Percentiles rank a stretch among this genome's conserved stretches.
phyloP scores from a whole-genome alignment of 1,140 invertebrate genomes.

The Dreissena rostriformis region DNA sequence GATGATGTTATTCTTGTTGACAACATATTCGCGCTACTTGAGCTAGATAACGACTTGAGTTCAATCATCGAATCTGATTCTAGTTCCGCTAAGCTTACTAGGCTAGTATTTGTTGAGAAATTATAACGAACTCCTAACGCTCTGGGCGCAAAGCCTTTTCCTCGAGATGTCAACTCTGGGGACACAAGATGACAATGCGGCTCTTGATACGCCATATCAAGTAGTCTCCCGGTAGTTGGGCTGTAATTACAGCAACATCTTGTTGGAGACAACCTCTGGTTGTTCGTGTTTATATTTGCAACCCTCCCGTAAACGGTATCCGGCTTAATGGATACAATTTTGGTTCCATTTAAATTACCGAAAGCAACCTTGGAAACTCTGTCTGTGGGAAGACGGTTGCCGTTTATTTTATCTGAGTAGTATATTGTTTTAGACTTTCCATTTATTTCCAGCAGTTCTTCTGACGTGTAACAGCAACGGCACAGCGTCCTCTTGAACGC shows the following conservation, averaged over 20 bases:
- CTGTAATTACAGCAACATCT: conserved; percentile 1
- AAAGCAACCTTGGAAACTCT: conserved; percentile 3
- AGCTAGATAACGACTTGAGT: conserved; percentile 36
- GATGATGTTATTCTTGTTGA: not conserved
- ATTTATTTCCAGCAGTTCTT: conserved; percentile 59
- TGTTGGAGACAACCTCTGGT: conserved; percentile 14
- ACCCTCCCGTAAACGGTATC: not conserved
- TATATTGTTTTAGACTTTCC: conserved; percentile 56
- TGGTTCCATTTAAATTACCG: not conserved
- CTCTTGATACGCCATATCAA: not conserved
- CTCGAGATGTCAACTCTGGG: not conserved
- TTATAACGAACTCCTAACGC: conserved; percentile 35
- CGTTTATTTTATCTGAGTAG: conserved; percentile 51
- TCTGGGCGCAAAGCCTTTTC: conserved; percentile 31
- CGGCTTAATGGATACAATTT: not conserved
- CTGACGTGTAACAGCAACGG: conserved; percentile 57
- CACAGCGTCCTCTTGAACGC: conserved; percentile 80
- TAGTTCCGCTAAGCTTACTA: conserved; percentile 54
- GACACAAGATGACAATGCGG: not conserved
- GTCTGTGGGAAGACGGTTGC: conserved; percentile 4
- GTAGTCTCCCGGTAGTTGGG: conserved; percentile 14
- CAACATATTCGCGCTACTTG: conserved; percentile 24
- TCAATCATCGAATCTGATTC: conserved; percentile 40
- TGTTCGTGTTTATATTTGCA: conserved; percentile 18
- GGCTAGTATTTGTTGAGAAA: conserved; percentile 38